Evolutionary conservation across 2,113 vertebrate species (phyloP).

Genomic region (Gavia stellata): DNA sequence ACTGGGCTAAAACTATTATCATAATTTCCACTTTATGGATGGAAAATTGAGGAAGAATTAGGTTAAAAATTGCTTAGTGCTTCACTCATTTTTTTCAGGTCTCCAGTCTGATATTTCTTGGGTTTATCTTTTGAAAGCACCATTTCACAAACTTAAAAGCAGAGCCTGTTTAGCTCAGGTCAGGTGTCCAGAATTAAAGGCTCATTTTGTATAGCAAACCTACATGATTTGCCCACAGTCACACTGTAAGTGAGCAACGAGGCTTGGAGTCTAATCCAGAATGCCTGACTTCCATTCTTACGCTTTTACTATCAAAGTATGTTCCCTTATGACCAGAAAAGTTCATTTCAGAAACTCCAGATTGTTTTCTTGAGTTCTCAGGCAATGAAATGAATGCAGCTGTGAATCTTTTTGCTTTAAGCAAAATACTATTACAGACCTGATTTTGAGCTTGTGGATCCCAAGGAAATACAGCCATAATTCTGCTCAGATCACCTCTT

Average conservation of each 20-base stretch:
- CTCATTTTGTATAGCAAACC: background rate
- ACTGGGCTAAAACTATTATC: background rate
- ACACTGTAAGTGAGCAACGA: background rate
- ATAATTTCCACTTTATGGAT: background rate
- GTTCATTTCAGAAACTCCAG: background rate
- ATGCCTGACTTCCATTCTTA: background rate
- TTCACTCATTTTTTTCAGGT: background rate
- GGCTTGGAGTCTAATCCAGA: background rate
- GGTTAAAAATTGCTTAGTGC: background rate
- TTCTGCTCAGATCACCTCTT: background rate
- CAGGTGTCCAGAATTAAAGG: background rate
- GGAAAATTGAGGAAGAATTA: slow-evolving; percentile 9
- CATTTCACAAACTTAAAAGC: background rate
- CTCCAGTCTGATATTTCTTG: background rate
- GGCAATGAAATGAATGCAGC: background rate
- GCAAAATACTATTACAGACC: background rate
- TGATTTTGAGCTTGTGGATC: background rate
- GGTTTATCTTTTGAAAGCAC: background rate
- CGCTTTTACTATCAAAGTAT: background rate
- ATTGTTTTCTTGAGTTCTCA: background rate
- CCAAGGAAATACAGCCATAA: background rate
- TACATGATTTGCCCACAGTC: background rate
- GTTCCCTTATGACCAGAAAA: background rate
- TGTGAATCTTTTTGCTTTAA: background rate
- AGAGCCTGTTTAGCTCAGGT: background rate